Base-by-base conservation (phyloP, 1,140 invertebrate genomes). In the Bombus affinis region DNA sequence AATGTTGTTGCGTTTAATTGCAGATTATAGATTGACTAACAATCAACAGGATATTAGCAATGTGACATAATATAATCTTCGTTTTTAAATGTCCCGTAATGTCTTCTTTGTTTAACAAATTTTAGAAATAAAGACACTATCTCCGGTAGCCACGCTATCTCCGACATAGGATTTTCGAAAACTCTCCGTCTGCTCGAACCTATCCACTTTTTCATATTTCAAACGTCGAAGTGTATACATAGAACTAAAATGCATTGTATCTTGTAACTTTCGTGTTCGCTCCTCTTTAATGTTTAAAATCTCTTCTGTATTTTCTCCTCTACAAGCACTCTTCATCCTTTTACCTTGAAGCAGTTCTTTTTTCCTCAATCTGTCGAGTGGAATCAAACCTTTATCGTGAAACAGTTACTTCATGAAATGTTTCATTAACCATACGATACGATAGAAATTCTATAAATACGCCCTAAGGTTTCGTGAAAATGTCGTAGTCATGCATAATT, bases 141-240 rank as follows among this genome's bases (percentile, higher is more conserved):
- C 47, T 47, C 15, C 10, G 15, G 47, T 47, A 5, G 5, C 47
- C 47, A 6, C 47, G 15, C 5, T 47, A 47, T 47, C 15, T 47
- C 5, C 18, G 18, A 53, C 47, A 53, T 53, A 53, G 18, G 47
- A 53, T 70, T 71, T 79, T 59, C 13, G n/a, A 42, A 79, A 78
- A 37, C n/a, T 65, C n/a, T 22, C 6, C n/a, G 12, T 79, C 53
- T 37, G 65, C 47, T 62, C 44, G 32, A 10, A n/a, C 37, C 35
- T n/a, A 71, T 79, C 32, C 35, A 59, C 65, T 65, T 47, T 62
- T 79, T 78, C 75, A 59, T 72, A 72, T 79, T 35, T 79, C 75
- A 79, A 79, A 71, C 76, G 32, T 79, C 83, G 32, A 84, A 70
- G 12, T 13, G 37, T 73, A 18, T 37, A 32, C 22, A 6, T 44